Conservation (phyloP, 2,113 vertebrate species). For the Pseudopodoces humilis region DNA sequence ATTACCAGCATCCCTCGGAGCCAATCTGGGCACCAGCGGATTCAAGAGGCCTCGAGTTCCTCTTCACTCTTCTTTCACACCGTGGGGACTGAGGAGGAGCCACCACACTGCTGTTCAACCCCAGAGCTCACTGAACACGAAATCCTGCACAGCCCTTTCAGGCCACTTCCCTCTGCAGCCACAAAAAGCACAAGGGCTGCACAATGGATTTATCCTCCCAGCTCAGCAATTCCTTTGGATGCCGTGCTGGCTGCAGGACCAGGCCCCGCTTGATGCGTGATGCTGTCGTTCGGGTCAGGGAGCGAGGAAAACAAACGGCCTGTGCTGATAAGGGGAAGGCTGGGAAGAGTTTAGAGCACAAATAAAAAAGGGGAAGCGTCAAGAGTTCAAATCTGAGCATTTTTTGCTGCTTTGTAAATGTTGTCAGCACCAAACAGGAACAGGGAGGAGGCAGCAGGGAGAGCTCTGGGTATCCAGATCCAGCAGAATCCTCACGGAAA, state of each 20-base stretch:
- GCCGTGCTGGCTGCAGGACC: neutral
- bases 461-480: neutral
- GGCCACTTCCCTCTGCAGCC: neutral
- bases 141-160: neutral
- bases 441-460: neutral
- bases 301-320: neutral
- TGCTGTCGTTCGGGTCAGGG: neutral
- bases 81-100: too few species aligned
- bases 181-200: neutral
- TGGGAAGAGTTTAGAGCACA: neutral
- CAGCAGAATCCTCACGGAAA: neutral
- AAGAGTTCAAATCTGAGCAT: neutral
- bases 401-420: neutral
- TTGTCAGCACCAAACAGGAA: accelerated
- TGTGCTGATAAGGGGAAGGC: neutral
- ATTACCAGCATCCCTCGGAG: neutral
- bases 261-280: neutral
- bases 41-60: accelerated
- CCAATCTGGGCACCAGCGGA: accelerated
- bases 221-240: slow-evolving; percentile 36
- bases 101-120: neutral
- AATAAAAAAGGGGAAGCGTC: neutral
- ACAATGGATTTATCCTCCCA: slow-evolving; percentile 24
- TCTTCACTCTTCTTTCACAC: neutral
- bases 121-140: neutral